Percentiles rank a stretch among this genome's conserved stretches.
Evolutionary conservation across 1,140 invertebrate genomes (phyloP).

Genomic region (Armadillidium nasatum): DNA sequence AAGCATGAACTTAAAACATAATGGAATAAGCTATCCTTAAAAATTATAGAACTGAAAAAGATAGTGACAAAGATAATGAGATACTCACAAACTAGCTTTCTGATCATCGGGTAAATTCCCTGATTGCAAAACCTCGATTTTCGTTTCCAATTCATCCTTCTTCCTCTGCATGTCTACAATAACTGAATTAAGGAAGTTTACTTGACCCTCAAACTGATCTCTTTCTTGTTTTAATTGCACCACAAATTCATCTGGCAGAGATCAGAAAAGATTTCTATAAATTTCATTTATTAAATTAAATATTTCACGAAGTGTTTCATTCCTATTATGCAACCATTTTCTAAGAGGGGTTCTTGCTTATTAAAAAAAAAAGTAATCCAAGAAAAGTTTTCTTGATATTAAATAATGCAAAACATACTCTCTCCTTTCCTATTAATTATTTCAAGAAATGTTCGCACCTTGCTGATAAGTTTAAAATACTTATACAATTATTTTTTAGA

Average conservation of each 20-base stretch:
- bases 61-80: background rate
- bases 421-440: too few relatives aligned
- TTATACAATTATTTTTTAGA: too few relatives aligned
- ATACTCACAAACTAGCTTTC: background rate
- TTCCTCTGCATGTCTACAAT: conserved; percentile 86
- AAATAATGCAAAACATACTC: too few relatives aligned
- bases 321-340: background rate
- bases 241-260: conserved; percentile 43
- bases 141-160: background rate
- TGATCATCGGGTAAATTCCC: background rate
- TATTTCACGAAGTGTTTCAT: background rate
- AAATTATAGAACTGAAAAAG: too few relatives aligned
- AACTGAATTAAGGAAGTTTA: conserved; percentile 90
- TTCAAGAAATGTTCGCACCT: too few relatives aligned
- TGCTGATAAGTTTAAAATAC: too few relatives aligned
- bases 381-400: too few relatives aligned
- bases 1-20: too few relatives aligned
- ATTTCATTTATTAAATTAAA: background rate
- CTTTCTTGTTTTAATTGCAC: conserved; percentile 47
- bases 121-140: background rate
- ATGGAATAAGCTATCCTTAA: too few relatives aligned
- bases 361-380: too few relatives aligned
- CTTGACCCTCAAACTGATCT: conserved; percentile 57
- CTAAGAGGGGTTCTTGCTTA: background rate
- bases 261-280: background rate